These are phyloP conservation scores for Carpatolechia fugitivella DNA, from an alignment of 2,888 invertebrate genomes.

Conservation along the genomic window DNA sequence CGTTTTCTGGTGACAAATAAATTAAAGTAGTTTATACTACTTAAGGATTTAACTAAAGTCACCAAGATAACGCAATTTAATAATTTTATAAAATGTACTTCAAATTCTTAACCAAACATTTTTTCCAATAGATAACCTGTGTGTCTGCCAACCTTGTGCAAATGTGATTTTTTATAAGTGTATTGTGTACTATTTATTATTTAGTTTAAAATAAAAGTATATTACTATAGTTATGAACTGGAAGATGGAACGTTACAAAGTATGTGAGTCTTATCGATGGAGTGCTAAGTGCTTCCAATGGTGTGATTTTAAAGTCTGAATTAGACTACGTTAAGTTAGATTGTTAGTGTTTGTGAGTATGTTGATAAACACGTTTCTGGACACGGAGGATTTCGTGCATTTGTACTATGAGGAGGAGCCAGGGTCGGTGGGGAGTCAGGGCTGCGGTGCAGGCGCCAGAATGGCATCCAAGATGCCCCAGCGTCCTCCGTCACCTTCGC, in stretches of 20 bases:
- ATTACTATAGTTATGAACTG: conserved; percentile 24
- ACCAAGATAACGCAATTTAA: too few species aligned
- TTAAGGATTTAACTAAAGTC: not conserved
- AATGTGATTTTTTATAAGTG: conserved; percentile 71
- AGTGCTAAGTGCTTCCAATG: conserved; percentile 67
- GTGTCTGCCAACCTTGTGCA: conserved; percentile 48
- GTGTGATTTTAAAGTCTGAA: conserved; percentile 61
- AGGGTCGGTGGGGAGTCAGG: conserved; percentile 50
- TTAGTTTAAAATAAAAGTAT: conserved; percentile 41
- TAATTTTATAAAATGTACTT: too few species aligned
- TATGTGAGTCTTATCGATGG: conserved; percentile 43
- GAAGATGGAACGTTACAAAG: conserved; percentile 64
- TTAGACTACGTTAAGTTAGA: conserved; percentile 65
- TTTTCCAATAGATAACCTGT: conserved; percentile 43
- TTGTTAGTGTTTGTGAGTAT: conserved; percentile 61
- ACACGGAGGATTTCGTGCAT: conserved; percentile 78
- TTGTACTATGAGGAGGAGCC: conserved; percentile 75
- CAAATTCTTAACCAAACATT: conserved; percentile 8
- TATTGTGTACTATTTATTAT: conserved; percentile 38
- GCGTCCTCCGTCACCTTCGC: conserved; percentile 66
- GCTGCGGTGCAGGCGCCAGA: conserved; percentile 70
- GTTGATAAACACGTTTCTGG: conserved; percentile 76
- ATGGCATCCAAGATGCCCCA: conserved; percentile 70
- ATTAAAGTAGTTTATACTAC: not conserved
- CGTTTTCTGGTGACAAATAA: not conserved